Evolutionary conservation across 2,888 invertebrate genomes (phyloP).

Genomic region (Balanococcus diminutus): DNA sequence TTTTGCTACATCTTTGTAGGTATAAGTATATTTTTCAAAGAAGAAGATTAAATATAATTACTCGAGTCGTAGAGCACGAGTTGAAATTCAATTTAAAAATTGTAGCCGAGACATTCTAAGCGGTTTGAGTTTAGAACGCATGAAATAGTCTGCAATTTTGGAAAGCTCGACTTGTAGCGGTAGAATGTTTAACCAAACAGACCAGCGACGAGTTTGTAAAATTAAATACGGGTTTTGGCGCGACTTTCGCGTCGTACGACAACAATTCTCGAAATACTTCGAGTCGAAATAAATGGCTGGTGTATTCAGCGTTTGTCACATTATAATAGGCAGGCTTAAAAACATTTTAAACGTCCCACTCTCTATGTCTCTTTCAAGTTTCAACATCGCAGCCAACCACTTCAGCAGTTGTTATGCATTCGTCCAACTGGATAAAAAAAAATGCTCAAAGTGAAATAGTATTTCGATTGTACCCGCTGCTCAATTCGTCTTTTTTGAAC

Average conservation of each 20-base stretch:
- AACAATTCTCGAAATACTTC: background rate
- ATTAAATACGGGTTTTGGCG: background rate
- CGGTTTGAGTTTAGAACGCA: background rate
- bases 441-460: background rate
- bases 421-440: background rate
- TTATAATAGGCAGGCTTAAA: background rate
- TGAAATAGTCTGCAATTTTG: background rate
- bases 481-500: too few relatives aligned
- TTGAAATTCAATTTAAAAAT: background rate
- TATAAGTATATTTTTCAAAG: background rate
- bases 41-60: background rate
- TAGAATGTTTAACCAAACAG: background rate
- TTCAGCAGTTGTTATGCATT: too few relatives aligned
- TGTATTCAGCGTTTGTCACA: background rate
- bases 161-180: background rate
- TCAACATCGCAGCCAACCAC: too few relatives aligned
- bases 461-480: too few relatives aligned
- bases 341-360: background rate
- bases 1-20: too few relatives aligned
- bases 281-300: background rate
- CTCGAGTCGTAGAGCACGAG: background rate
- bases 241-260: background rate
- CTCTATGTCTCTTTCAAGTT: background rate
- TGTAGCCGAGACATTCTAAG: too few relatives aligned
- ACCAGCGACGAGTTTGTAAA: background rate